Conservation (phyloP, 2,113 vertebrate genomes). For the Bufo bufo region DNA sequence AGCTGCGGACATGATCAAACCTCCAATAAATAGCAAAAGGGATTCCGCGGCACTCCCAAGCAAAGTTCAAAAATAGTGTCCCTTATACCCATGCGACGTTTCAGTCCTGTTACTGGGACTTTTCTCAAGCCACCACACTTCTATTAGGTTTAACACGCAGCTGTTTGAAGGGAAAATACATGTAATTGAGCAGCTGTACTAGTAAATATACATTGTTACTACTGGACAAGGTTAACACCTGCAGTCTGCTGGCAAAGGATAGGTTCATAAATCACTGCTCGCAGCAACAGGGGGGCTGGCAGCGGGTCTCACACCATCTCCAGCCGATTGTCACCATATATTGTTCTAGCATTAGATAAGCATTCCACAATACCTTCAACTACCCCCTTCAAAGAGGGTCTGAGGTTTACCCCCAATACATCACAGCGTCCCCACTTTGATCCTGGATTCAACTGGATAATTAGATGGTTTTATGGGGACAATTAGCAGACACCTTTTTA, state of each 20-base stretch:
- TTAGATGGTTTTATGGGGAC: background rate
- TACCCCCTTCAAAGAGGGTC: background rate
- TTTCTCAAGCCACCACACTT: background rate
- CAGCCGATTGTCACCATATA: background rate
- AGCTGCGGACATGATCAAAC: too few relatives aligned
- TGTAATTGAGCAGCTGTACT: background rate
- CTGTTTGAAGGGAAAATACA: background rate
- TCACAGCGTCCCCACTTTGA: background rate
- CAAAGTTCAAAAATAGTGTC: too few relatives aligned
- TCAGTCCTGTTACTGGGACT: too few relatives aligned
- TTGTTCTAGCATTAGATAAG: slow-evolving; percentile 7
- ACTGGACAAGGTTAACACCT: slow-evolving; percentile 19
- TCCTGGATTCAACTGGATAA: background rate
- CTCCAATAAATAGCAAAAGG: too few relatives aligned
- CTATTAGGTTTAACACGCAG: background rate
- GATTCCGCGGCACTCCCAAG: too few relatives aligned
- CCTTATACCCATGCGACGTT: too few relatives aligned
- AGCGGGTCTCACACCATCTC: background rate
- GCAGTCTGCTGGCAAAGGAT: background rate
- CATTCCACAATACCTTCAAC: slow-evolving; percentile 26
- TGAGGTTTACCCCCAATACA: background rate
- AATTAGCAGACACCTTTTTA: background rate
- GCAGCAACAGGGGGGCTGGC: background rate
- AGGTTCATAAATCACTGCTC: slow-evolving; percentile 18
- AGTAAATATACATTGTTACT: background rate